Percentiles rank a stretch among this genome's conserved stretches.
Conservation (phyloP, 2,797 vertebrate species). For the Myotis findleyi region DNA sequence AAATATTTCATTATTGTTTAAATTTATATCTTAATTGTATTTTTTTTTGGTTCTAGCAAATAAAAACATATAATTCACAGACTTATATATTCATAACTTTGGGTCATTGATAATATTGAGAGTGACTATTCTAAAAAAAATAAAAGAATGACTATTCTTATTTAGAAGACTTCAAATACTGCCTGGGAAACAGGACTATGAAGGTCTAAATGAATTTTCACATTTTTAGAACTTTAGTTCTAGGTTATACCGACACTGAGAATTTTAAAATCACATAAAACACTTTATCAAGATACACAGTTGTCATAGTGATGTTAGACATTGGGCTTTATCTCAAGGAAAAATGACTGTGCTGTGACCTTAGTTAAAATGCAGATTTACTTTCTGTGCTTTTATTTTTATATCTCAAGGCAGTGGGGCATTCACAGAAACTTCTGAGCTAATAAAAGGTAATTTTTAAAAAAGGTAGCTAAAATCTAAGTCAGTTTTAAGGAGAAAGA, state of each 20-base stretch:
- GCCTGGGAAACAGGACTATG: constrained; percentile 17
- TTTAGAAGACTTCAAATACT: constrained; percentile 2
- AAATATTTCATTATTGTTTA: constrained; percentile 52
- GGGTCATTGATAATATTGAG: neutral
- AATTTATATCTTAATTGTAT: constrained; percentile 26
- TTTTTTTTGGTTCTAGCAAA: constrained; percentile 52
- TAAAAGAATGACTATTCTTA: neutral
- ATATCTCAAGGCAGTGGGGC: neutral
- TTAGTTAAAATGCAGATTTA: constrained; percentile 33
- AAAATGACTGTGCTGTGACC: neutral
- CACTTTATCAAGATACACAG: neutral
- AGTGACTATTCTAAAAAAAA: neutral
- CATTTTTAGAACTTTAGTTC: constrained; percentile 15
- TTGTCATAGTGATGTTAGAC: neutral
- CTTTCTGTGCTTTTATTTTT: constrained; percentile 30
- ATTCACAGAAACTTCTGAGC: constrained; percentile 35
- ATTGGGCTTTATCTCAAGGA: neutral
- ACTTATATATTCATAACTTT: constrained; percentile 41
- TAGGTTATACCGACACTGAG: neutral
- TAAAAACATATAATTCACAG: constrained; percentile 3
- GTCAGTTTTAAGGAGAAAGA: constrained; percentile 33
- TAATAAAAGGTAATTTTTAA: constrained; percentile 39
- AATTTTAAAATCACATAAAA: neutral
- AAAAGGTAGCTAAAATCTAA: constrained; percentile 49
- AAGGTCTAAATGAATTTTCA: constrained; percentile 48